Evolutionary conservation across 2,888 invertebrate genomes (phyloP).

Genomic region (Himalopsyche japonica): DNA sequence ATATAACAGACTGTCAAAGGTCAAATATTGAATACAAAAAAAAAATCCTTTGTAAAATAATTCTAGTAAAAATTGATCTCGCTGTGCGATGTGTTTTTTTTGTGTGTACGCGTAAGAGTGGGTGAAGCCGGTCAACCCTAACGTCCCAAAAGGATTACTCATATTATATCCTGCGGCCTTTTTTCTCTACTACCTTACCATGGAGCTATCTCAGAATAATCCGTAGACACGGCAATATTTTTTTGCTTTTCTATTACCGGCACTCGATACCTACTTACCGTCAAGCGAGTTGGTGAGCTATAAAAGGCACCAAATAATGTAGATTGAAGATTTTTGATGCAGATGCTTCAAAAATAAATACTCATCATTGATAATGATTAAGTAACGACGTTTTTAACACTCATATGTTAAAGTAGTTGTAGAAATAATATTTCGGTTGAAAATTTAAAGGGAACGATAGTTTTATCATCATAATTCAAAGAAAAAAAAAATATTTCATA

Average conservation of each 20-base stretch:
- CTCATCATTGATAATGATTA: no score
- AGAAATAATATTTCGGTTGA: no score
- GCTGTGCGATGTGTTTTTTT: background rate
- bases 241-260: background rate
- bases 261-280: background rate
- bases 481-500: no score
- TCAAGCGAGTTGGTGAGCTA: background rate
- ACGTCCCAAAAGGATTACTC: background rate
- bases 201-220: background rate
- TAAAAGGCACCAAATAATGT: background rate
- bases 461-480: no score
- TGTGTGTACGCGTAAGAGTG: background rate
- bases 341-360: background rate
- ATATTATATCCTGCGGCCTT: background rate
- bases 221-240: background rate
- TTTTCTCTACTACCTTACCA: background rate
- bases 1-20: no score
- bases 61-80: background rate
- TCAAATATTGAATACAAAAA: no score
- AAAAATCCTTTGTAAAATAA: no score
- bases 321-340: background rate
- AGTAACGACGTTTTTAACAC: no score
- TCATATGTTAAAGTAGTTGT: no score
- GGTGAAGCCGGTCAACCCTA: background rate
- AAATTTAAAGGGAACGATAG: no score